Conservation (phyloP, 2,113 vertebrate species). For the Anas platyrhynchos region DNA sequence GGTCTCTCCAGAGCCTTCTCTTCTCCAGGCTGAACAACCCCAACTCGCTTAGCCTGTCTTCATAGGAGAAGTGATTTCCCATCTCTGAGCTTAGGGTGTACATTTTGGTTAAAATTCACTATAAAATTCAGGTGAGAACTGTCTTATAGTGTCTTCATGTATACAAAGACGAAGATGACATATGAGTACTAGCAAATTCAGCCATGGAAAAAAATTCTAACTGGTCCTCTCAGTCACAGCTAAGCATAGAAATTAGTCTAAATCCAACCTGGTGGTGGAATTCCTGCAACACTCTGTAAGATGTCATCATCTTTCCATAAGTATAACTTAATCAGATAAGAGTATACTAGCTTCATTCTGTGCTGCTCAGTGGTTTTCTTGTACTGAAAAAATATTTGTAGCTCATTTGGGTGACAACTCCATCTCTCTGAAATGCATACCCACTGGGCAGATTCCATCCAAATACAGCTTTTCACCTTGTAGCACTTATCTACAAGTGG, state of each 20-base stretch:
- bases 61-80: too few species aligned
- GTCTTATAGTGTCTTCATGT: background rate
- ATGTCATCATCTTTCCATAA: background rate
- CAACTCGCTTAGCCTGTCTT: too few species aligned
- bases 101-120: background rate
- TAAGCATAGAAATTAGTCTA: background rate
- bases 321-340: background rate
- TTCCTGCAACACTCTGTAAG: background rate
- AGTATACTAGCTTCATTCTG: background rate
- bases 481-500: background rate
- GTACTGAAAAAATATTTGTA: background rate
- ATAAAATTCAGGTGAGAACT: background rate
- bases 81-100: fast-evolving
- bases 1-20: too few species aligned
- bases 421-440: background rate
- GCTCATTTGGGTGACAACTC: background rate
- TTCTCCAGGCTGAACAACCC: too few species aligned
- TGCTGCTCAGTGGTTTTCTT: background rate
- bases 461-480: background rate
- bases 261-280: background rate
- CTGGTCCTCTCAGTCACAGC: background rate
- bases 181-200: background rate
- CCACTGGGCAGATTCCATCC: background rate
- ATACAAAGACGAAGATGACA: background rate
- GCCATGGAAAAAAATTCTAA: background rate